Evolutionary conservation across 2,113 vertebrate species (phyloP).

Genomic region (Sapajus apella): DNA sequence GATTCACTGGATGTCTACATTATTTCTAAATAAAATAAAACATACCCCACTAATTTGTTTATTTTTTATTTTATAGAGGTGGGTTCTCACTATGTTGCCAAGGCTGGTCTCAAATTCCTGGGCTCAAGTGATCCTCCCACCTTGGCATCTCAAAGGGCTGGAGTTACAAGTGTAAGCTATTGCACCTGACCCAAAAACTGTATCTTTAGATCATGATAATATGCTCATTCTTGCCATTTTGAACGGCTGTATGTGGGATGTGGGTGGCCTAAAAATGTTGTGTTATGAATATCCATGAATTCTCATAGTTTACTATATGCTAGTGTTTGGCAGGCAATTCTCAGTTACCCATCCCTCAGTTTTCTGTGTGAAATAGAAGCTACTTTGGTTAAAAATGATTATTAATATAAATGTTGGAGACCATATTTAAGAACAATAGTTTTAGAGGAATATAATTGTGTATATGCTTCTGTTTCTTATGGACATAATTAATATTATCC

Average conservation of each 20-base stretch:
- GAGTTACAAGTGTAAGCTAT: no score
- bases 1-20: neutral
- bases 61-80: no score
- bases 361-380: neutral
- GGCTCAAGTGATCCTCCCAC: no score
- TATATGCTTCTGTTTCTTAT: neutral
- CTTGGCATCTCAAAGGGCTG: no score
- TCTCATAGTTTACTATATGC: neutral
- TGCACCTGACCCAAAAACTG: neutral
- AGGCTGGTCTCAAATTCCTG: no score
- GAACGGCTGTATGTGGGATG: neutral
- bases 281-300: neutral
- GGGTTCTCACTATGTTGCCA: no score
- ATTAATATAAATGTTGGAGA: neutral
- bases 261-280: neutral
- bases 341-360: neutral
- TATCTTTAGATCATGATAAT: neutral
- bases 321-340: neutral
- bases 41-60: no score
- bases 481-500: neutral
- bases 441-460: neutral
- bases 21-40: neutral
- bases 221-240: neutral
- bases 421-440: neutral
- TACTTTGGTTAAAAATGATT: neutral